Base-by-base conservation (phyloP, 2,113 vertebrate species). In the Heptranchias perlo region DNA sequence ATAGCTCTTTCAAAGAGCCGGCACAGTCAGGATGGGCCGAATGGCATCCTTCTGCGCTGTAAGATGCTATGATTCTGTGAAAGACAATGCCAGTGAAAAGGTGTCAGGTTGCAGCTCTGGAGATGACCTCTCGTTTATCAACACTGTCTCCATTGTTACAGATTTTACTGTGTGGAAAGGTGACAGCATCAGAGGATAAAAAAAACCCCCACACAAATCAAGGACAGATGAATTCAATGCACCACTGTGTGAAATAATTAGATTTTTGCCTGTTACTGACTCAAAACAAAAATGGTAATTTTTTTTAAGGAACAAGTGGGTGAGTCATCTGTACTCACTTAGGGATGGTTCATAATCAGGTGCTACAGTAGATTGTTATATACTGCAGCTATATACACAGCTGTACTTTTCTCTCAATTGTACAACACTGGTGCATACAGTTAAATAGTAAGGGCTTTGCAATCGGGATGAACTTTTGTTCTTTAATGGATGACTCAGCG, bases 301-400 rank as follows among this genome's bases (percentile, higher is more conserved):
- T 62, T 82, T 64, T 62, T 61, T 35, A 93, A 39, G 58, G 89
- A 39, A 21, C n/a, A 93, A 95, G 44, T 95, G 44, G 93, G 25
- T 64, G 93, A 94, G 7, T 94, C 93, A 67, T 94, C 10, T 95
- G 94, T 93, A 52, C 28, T 69, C 25, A 65, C n/a, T 16, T 82
- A 18, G 0, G 39, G 3, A 67, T 69, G 64, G 44, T 35, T 69
- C 44, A 52, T 47, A 69, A 67, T 8, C 3, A 5, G 13, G 8
- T 44, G 8, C 89, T 28, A 35, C 18, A 35, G 89, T 18, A 58
- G 8, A 39, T 93, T 93, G 35, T 39, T 39, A 61, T n/a, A 8
- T 64, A 62, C 89, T 7, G 14, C 16, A 93, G 35, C n/a, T 39
- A 16, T n/a, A 16, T 39, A 82, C n/a, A 78, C 35, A 78, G 35